Percentiles rank a stretch among this genome's conserved stretches.
phyloP scores from a whole-genome alignment of 2,888 invertebrate species.

The Platycheirus rosarum region DNA sequence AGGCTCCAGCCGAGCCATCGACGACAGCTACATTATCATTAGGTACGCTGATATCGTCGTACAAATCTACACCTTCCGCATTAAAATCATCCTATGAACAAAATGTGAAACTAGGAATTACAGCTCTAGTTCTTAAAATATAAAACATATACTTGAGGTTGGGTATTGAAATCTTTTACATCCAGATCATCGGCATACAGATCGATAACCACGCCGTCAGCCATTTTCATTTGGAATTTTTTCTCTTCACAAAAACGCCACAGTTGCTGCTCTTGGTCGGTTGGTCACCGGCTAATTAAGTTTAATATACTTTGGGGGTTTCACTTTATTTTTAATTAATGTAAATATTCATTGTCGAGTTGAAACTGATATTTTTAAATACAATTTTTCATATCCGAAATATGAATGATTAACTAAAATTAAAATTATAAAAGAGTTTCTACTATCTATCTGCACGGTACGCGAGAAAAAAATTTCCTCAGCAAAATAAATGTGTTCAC shows the following conservation, averaged over 20 bases:
- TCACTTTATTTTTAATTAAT: conserved; percentile 49
- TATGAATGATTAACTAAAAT: conserved; percentile 46
- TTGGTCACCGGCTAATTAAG: conserved; percentile 60
- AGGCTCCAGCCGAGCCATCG: conserved; percentile 82
- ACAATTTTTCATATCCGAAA: conserved; percentile 62
- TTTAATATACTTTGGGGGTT: conserved; percentile 34
- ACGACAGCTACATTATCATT: conserved; percentile 89
- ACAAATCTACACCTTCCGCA: conserved; percentile 92
- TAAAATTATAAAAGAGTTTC: conserved; percentile 31
- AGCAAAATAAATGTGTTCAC: no score
- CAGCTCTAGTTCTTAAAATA: no score
- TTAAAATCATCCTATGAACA: conserved; percentile 81
- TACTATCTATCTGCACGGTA: no score
- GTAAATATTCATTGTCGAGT: conserved; percentile 50
- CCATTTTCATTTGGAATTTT: conserved; percentile 86
- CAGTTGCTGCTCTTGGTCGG: conserved; percentile 30
- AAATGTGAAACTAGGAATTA: background rate
- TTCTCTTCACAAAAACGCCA: conserved; percentile 68
- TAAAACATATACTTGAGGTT: conserved; percentile 84
- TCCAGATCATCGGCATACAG: conserved; percentile 98
- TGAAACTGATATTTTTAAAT: conserved; percentile 21
- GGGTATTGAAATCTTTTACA: conserved; percentile 90
- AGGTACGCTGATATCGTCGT: conserved; percentile 96
- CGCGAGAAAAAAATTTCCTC: no score
- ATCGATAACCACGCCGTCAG: conserved; percentile 98